Evolutionary conservation across 1,140 invertebrate genomes (phyloP), one percentile per base, ranked within the genome.

Genomic region (Formica selysi): DNA sequence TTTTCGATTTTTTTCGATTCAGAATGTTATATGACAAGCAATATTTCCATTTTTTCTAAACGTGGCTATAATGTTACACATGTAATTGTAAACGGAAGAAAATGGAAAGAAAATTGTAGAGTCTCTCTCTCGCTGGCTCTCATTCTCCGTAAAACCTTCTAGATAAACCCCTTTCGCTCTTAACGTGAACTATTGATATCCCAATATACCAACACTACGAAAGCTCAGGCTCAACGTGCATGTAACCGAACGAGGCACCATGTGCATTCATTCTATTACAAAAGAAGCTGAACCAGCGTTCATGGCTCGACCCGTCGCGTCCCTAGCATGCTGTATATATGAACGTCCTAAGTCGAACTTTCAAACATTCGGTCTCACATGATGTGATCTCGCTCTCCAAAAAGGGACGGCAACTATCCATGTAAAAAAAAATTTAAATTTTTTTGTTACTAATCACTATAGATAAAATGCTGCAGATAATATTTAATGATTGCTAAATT

Each of bases 241-340:
- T 94, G 94, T 93, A 48, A 88, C 90, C 90, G 92, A 92, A 93
- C 93, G 91, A 91, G 91, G 93, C 92, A 93, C 91, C 93, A 92
- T 92, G 93, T 94, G 93, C 93, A 92, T 94, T 92, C 92, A 85
- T 92, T 91, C 93, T 92, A 94, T 94, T 94, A 94, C 92, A 91
- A 91, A 93, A 94, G 93, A 89, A 94, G 93, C 93, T 94, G 93
- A 93, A 93, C 91, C 91, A 93, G 93, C 93, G 85, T 57, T 41
- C 87, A 76, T 54, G 61, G 78, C 67, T 74, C 90, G 85, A 88
- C 59, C 86, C 71, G 91, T 89, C 92, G 89, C 88, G 89, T 92
- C 91, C 89, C 85, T 90, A 89, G 86, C 91, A 90, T 87, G 89
- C 90, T 81, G 91, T 90, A 68, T 90, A 88, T 62, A 88, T 71